phyloP scores from a whole-genome alignment of 2,113 vertebrate species.

The Psammodynastes pulverulentus region DNA sequence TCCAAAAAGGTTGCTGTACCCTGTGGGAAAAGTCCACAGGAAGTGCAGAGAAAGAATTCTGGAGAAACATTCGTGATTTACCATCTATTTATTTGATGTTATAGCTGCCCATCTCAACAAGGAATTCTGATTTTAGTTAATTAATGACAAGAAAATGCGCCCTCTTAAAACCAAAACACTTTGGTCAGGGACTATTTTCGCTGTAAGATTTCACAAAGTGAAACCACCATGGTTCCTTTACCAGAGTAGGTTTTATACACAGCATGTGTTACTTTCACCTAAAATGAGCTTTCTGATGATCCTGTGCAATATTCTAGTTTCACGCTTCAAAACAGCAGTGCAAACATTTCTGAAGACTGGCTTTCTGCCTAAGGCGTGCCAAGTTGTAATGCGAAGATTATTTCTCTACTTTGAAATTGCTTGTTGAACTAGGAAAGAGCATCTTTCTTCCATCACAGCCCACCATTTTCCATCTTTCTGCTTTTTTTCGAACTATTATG shows the following conservation, averaged over 20 bases:
- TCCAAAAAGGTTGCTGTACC: background rate
- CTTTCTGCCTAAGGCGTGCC: background rate
- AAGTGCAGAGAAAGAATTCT: background rate
- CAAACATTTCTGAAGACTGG: background rate
- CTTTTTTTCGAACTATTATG: background rate
- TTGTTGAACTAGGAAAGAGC: background rate
- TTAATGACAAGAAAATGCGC: background rate
- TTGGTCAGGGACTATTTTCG: background rate
- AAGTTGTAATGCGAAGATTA: background rate
- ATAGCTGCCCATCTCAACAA: background rate
- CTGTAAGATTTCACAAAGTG: background rate
- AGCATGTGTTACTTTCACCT: background rate
- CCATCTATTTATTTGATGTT: background rate
- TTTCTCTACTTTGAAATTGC: background rate
- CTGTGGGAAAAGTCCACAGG: background rate
- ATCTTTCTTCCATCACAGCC: background rate
- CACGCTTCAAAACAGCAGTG: background rate
- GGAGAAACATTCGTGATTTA: too few relatives aligned
- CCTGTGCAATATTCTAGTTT: background rate
- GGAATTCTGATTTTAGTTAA: background rate
- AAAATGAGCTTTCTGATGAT: background rate
- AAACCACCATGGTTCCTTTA: background rate
- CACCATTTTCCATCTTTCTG: background rate
- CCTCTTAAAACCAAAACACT: background rate
- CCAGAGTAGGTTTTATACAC: background rate